Percentiles rank a stretch among this genome's conserved stretches.
These are phyloP conservation scores for Brachyptera risi DNA, from an alignment of 2,888 invertebrate genomes.

Conservation along the genomic window DNA sequence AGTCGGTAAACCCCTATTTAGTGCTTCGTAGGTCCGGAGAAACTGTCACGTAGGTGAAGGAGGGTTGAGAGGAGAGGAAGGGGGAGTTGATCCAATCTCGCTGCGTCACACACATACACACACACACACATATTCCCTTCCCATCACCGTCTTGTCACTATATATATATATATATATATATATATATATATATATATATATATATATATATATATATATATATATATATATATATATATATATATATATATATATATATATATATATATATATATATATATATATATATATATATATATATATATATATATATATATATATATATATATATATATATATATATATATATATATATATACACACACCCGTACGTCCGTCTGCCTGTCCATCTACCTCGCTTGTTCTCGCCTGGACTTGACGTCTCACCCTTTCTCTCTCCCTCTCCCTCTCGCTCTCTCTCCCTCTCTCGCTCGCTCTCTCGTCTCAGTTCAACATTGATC, in stretches of 20 bases:
- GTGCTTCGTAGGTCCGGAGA: slow-evolving; percentile 22
- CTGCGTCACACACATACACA: slow-evolving; percentile 25
- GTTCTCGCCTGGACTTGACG: slow-evolving; percentile 45
- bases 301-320: too few species aligned
- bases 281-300: too few species aligned
- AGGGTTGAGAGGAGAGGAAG: slow-evolving; percentile 13
- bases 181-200: too few species aligned
- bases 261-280: slow-evolving; percentile 37
- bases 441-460: slow-evolving; percentile 20
- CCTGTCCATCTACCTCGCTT: too few species aligned
- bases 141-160: slow-evolving; percentile 36
- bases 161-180: too few species aligned
- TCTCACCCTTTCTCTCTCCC: slow-evolving; percentile 36
- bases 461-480: slow-evolving; percentile 12
- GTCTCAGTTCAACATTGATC: slow-evolving; percentile 28
- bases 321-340: too few species aligned
- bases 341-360: too few species aligned
- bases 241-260: too few species aligned
- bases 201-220: too few species aligned
- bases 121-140: slow-evolving; percentile 32
- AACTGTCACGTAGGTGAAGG: slow-evolving; percentile 23
- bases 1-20: slow-evolving; percentile 21
- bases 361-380: too few species aligned
- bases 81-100: slow-evolving; percentile 23
- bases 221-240: too few species aligned